phyloP scores from a whole-genome alignment of 2,888 invertebrate genomes.

The Eulithis testata region DNA sequence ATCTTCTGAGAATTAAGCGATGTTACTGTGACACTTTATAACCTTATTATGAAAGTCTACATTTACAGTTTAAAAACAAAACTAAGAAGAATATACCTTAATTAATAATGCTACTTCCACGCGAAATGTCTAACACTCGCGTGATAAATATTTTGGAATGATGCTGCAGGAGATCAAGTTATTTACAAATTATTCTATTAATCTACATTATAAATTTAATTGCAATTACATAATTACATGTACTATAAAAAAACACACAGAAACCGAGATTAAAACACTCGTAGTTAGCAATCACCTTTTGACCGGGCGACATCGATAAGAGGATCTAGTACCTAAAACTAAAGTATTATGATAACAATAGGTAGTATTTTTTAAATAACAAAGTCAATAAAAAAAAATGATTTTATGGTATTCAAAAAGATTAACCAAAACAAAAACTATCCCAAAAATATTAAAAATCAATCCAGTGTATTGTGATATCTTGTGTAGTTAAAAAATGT shows the following conservation, averaged over 20 bases:
- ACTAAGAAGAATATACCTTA: not conserved
- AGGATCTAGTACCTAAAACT: too few species aligned
- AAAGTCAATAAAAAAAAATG: too few species aligned
- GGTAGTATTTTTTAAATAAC: too few species aligned
- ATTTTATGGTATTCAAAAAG: too few species aligned
- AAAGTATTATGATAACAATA: too few species aligned
- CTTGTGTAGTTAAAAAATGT: too few species aligned
- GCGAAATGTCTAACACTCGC: slow-evolving; percentile 65
- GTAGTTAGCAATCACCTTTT: slow-evolving; percentile 1
- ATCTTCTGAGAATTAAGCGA: too few species aligned
- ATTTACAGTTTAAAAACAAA: slow-evolving; percentile 1
- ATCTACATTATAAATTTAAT: slow-evolving; percentile 11
- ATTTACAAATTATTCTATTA: slow-evolving; percentile 51
- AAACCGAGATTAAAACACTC: not conserved
- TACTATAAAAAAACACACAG: slow-evolving; percentile 20
- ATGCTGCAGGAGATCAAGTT: slow-evolving; percentile 71
- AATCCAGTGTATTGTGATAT: too few species aligned
- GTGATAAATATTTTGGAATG: slow-evolving; percentile 72
- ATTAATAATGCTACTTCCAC: slow-evolving; percentile 27
- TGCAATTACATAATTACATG: slow-evolving; percentile 2
- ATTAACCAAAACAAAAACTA: not conserved
- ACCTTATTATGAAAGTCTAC: not conserved
- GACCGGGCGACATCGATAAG: not conserved
- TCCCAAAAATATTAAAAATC: not conserved
- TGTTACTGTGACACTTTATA: not conserved